Percentiles rank a stretch among this genome's conserved stretches.
Evolutionary conservation across 2,797 vertebrate species (phyloP).

Genomic region (Hephaestus fuliginosus): DNA sequence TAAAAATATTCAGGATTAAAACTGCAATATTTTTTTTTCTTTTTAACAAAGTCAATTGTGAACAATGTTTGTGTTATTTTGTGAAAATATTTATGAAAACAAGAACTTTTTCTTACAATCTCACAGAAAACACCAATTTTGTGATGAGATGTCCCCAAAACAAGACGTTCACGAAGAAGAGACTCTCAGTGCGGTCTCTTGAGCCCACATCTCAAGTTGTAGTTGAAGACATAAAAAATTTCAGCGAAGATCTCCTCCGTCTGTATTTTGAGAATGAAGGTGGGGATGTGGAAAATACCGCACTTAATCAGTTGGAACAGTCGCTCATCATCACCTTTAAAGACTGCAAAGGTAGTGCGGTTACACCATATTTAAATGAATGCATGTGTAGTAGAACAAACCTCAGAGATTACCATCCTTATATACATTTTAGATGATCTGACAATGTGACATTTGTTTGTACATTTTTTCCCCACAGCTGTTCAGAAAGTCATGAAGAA

Average conservation of each 20-base stretch:
- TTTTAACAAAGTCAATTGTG: too few relatives aligned
- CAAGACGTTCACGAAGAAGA: slow-evolving; percentile 65
- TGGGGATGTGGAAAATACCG: slow-evolving; percentile 58
- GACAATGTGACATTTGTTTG: not conserved
- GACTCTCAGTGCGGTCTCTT: slow-evolving; percentile 70
- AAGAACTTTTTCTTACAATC: not conserved
- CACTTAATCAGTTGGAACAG: slow-evolving; percentile 58
- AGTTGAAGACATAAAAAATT: slow-evolving; percentile 65
- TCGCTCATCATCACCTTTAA: slow-evolving; percentile 79
- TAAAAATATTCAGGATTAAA: too few relatives aligned
- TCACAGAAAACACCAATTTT: slow-evolving; percentile 76
- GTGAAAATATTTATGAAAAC: not conserved
- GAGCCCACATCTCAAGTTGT: slow-evolving; percentile 71
- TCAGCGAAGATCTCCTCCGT: slow-evolving; percentile 56
- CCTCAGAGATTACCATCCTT: not conserved
- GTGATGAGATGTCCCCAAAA: slow-evolving; percentile 68
- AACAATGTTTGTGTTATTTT: not conserved
- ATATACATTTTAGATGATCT: not conserved
- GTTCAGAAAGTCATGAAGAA: slow-evolving; percentile 79
- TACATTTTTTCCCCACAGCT: slow-evolving; percentile 76
- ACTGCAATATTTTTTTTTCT: too few relatives aligned
- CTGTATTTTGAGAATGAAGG: slow-evolving; percentile 80
- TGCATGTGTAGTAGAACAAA: not conserved
- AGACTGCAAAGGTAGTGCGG: slow-evolving; percentile 71
- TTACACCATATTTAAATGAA: not conserved